phyloP scores from a whole-genome alignment of 35 echinoderm and acorn worm genomes.

The Strongylocentrotus purpuratus region DNA sequence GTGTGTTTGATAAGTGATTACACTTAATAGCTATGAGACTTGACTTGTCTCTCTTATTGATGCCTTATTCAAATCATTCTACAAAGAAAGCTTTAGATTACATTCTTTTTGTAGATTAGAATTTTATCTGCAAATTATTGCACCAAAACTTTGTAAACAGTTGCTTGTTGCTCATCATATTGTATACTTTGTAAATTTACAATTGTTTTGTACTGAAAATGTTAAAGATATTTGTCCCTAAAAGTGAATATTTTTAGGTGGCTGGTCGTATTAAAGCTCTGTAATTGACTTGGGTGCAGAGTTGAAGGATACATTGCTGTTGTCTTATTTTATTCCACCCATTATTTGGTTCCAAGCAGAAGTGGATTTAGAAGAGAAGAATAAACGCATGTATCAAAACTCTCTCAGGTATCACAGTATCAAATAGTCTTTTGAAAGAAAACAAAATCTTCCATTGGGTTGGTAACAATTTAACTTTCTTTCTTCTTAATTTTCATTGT shows the following conservation, averaged over 20 bases:
- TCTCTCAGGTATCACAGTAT: neutral
- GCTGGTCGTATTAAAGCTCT: neutral
- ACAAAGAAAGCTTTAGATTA: constrained; percentile 41
- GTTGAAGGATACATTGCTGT: neutral
- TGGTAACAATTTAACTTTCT: neutral
- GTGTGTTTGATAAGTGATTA: neutral
- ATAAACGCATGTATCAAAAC: neutral
- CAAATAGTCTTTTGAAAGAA: neutral
- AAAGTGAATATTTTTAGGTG: neutral
- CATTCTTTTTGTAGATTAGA: constrained; percentile 29
- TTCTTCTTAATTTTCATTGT: neutral
- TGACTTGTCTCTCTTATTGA: neutral
- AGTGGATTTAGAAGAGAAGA: neutral
- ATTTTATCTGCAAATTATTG: constrained; percentile 21
- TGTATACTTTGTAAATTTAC: constrained; percentile 46
- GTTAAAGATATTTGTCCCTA: neutral
- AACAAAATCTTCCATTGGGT: neutral
- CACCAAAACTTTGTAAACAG: constrained; percentile 26
- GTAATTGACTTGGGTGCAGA: neutral
- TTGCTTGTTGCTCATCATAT: constrained; percentile 22
- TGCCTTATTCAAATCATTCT: constrained; percentile 37
- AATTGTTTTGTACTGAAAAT: constrained; percentile 12
- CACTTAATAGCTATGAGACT: neutral
- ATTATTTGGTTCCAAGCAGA: neutral
- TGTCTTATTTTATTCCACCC: neutral